Evolutionary conservation across 2,888 invertebrate species (phyloP).

Genomic region (Glaucopsyche alexis): DNA sequence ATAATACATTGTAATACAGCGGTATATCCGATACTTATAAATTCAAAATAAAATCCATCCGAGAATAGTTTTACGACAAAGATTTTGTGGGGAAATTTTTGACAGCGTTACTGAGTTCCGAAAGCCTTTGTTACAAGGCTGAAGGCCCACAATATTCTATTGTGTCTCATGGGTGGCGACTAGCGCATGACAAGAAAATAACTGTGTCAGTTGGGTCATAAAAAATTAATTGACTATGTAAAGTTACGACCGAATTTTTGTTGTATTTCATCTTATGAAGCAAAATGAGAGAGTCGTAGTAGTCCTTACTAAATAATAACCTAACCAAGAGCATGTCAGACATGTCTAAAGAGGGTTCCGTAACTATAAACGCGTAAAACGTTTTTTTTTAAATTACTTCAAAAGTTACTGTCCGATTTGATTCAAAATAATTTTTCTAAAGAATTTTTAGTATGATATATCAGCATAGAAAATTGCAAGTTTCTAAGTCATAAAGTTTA

Average conservation of each 20-base stretch:
- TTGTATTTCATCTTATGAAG: neutral
- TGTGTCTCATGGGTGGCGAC: constrained; percentile 5
- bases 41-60: neutral
- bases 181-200: constrained; percentile 6
- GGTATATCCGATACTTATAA: neutral
- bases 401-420: too few species aligned
- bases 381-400: too few species aligned
- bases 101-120: constrained; percentile 11
- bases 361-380: too few species aligned
- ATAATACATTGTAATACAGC: too few species aligned
- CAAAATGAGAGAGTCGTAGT: neutral
- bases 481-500: too few species aligned
- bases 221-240: constrained; percentile 18
- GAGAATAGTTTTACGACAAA: constrained; percentile 10
- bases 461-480: too few species aligned
- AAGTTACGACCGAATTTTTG: constrained; percentile 8
- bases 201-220: neutral
- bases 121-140: constrained; percentile 7
- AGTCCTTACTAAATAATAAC: too few species aligned
- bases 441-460: too few species aligned
- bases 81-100: constrained; percentile 9
- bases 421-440: too few species aligned
- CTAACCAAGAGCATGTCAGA: too few species aligned
- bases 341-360: too few species aligned
- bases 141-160: constrained; percentile 2